Evolutionary conservation across 2,113 vertebrate species (phyloP), one percentile per base, ranked within the genome.

Genomic region (Machaerirhynchus nigripectus): DNA sequence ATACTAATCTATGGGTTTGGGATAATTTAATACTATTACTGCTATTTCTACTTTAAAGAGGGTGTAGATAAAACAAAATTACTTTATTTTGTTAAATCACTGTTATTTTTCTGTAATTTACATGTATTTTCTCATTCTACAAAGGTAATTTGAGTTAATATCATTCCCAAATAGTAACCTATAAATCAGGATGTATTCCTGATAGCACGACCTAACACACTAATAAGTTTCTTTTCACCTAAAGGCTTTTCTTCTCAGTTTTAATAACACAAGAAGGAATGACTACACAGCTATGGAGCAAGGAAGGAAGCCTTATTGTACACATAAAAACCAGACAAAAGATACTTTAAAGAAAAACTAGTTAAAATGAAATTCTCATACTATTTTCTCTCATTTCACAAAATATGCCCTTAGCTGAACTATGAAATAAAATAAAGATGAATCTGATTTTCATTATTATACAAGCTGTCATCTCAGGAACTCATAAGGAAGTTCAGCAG

Each of bases 201-300:
- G 78, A 91, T 78, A 96, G 71, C 50, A 94, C 47, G 13, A 96
- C 77, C 74, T 93, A 80, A 59, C 49, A 90, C 44, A 60, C 14
- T 77, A 91, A 52, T 70, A 96, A 88, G 80, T 92, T 56, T 91
- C 47, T 90, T 90, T 95, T 56, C 52, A 84, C 64, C 90, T 56
- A 47, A 90, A 94, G 91, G 94, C 89, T 91, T 95, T 94, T 73
- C 28, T 92, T 84, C 79, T 96, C 65, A 59, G 63, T 94, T 97
- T 97, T 97, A 97, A 97, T 96, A 94, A 94, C 61, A 95, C 68
- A 93, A 95, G 94, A 96, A 61, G 13, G n/a, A 95, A 94, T 70
- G 33, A 92, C 96, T 96, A 77, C 47, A 85, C 20, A 40, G 44
- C 65, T 55, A 84, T 5, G 14, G 90, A 96, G 19, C 59, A 60